These are phyloP conservation scores for Nasonia longicornis DNA, from an alignment of 1,140 invertebrate genomes.

Conservation along the genomic window DNA sequence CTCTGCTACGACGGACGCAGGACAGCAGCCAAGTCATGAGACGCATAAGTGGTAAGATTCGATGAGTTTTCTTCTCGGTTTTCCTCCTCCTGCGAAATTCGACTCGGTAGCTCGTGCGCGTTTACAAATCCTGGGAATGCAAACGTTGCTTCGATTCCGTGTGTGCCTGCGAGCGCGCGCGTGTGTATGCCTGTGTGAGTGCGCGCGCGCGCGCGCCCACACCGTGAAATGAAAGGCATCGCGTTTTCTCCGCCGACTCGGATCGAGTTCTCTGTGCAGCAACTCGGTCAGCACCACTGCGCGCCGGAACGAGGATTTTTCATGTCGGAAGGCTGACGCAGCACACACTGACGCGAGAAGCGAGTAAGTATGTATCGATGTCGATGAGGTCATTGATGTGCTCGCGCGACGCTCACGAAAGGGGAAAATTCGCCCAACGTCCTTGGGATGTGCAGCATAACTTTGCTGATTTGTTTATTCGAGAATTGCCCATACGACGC, in stretches of 20 bases:
- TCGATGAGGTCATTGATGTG: not conserved
- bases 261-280: not conserved
- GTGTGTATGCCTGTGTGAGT: not conserved
- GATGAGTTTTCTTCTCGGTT: not conserved
- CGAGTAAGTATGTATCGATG: not conserved
- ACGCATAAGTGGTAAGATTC: slow-evolving; percentile 43
- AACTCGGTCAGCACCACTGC: not conserved
- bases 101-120: not conserved
- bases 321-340: not conserved
- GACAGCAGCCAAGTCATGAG: slow-evolving; percentile 34
- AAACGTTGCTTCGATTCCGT: not conserved
- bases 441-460: not conserved
- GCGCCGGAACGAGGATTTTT: not conserved
- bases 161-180: no score
- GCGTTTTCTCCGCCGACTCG: not conserved
- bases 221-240: not conserved
- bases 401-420: not conserved
- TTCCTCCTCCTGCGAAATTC: not conserved
- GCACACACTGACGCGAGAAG: not conserved
- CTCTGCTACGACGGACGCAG: no score
- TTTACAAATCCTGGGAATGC: not conserved
- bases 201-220: not conserved
- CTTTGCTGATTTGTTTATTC: not conserved
- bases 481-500: not conserved
- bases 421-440: not conserved